These are phyloP conservation scores for Cervus canadensis DNA, from an alignment of 2,113 vertebrate genomes.

Conservation along the genomic window DNA sequence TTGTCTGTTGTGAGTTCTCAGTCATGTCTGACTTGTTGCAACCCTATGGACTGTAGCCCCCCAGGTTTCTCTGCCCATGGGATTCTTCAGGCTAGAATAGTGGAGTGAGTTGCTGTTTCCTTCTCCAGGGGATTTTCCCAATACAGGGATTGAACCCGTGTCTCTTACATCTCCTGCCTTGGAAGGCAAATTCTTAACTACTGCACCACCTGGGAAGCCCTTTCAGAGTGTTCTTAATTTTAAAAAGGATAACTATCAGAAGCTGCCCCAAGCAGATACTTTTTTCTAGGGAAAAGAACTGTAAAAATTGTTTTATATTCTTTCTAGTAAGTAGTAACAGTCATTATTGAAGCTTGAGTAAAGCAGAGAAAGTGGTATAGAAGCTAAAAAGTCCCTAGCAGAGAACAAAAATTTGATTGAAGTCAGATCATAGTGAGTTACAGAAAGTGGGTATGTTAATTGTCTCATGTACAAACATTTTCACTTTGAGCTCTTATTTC, in stretches of 20 bases:
- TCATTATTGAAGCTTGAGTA: neutral
- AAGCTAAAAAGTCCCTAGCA: neutral
- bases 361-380: neutral
- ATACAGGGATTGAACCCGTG: neutral
- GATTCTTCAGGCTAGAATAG: neutral
- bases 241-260: neutral
- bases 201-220: neutral
- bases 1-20: neutral
- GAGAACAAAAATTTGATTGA: neutral
- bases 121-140: neutral
- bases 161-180: neutral
- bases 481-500: neutral
- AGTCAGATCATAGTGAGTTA: neutral
- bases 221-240: neutral
- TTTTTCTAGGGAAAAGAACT: neutral
- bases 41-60: neutral
- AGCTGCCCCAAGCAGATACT: neutral
- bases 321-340: neutral
- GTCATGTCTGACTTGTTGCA: neutral
- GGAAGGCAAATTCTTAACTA: neutral
- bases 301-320: neutral
- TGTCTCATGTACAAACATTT: neutral
- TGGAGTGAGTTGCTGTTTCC: neutral
- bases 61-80: neutral
- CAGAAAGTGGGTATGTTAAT: neutral